Percentiles rank a stretch among this genome's conserved stretches.
Evolutionary conservation across 2,113 vertebrate genomes (phyloP).

Genomic region (Dicaeum eximium): DNA sequence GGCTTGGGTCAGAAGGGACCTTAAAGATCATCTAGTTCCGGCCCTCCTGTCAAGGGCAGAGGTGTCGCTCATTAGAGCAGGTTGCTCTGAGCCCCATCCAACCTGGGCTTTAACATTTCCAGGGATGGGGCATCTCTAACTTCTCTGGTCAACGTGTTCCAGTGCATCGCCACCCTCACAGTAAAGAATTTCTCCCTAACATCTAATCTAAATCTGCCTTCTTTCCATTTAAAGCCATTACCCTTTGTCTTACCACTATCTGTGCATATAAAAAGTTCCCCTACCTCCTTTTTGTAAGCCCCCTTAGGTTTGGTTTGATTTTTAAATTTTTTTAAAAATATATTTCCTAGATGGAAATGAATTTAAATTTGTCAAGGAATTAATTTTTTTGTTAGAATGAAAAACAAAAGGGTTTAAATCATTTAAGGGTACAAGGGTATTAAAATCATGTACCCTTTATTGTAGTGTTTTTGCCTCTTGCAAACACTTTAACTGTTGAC

Average conservation of each 20-base stretch:
- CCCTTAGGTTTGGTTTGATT: not conserved
- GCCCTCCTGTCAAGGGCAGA: not conserved
- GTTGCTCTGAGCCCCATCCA: not conserved
- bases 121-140: not conserved
- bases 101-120: not conserved
- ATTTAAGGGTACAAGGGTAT: too few species aligned
- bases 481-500: not conserved
- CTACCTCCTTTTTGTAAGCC: not conserved
- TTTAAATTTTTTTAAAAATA: rapidly evolving
- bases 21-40: not conserved
- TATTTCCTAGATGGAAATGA: not conserved
- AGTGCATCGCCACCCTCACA: not conserved
- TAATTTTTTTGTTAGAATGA: not conserved
- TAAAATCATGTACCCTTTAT: not conserved
- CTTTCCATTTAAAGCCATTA: not conserved
- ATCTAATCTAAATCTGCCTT: not conserved
- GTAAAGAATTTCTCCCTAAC: not conserved
- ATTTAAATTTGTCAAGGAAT: not conserved
- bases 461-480: not conserved
- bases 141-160: not conserved
- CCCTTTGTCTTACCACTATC: not conserved
- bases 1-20: not conserved
- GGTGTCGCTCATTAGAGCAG: not conserved
- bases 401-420: not conserved
- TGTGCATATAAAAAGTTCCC: not conserved